Evolutionary conservation across 1,140 invertebrate species (phyloP).

Genomic region (Conus ventricosus): DNA sequence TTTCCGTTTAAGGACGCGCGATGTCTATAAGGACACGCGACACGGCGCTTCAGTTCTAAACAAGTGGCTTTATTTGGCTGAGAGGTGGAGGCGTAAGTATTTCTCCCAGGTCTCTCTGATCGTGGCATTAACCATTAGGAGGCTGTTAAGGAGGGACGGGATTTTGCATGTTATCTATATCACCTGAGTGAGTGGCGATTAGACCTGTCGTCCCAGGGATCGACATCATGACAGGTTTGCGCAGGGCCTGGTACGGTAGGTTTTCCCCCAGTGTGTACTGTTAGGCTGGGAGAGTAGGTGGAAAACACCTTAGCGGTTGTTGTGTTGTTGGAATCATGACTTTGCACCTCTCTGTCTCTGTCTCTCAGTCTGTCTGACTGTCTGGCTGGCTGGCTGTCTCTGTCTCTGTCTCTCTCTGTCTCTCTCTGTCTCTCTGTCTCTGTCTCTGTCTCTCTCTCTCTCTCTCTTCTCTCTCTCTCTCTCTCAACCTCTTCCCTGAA

Average conservation of each 20-base stretch:
- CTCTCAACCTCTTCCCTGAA: not conserved
- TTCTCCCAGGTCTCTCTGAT: not conserved
- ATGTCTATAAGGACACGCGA: not conserved
- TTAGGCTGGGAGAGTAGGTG: not conserved
- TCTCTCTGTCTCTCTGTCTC: slow-evolving; percentile 23
- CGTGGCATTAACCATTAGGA: not conserved
- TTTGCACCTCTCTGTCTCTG: slow-evolving; percentile 9
- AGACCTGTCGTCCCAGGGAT: not conserved
- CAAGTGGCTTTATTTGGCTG: not conserved
- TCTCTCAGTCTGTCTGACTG: slow-evolving; percentile 7
- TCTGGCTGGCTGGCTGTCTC: not conserved
- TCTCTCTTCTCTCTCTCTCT: slow-evolving; percentile 9
- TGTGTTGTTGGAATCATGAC: not conserved
- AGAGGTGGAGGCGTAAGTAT: not conserved
- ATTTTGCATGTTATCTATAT: not conserved
- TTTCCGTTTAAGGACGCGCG: not conserved
- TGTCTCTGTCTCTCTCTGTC: not conserved
- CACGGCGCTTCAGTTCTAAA: not conserved
- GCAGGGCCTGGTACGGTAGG: not conserved
- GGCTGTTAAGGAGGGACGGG: not conserved
- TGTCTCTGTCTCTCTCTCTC: slow-evolving; percentile 20
- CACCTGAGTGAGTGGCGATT: not conserved
- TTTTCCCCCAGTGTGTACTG: not conserved
- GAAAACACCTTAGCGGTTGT: not conserved
- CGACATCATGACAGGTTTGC: not conserved